These are phyloP conservation scores for Diplodus sargus DNA, from an alignment of 2,797 vertebrate genomes.

Conservation along the genomic window DNA sequence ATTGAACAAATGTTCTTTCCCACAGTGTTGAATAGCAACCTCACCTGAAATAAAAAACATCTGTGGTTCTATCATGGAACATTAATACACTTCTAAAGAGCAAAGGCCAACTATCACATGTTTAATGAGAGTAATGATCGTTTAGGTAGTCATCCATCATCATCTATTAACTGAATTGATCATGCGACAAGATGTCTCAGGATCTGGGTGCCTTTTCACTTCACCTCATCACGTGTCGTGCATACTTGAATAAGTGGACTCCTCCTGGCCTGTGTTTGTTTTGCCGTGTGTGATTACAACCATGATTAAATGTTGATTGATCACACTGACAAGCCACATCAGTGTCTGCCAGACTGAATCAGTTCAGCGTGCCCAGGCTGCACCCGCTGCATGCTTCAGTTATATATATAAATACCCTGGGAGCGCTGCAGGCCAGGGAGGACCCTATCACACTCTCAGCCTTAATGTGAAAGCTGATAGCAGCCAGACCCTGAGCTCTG, in stretches of 20 bases:
- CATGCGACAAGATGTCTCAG: conserved; percentile 1
- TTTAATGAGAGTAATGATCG: background rate
- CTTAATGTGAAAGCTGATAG: conserved; percentile 68
- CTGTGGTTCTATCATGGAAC: background rate
- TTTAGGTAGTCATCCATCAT: background rate
- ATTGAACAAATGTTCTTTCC: background rate
- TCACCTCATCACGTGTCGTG: background rate
- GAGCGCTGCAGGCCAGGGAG: conserved; percentile 22
- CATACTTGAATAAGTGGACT: background rate
- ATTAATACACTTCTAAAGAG: conserved; percentile 8
- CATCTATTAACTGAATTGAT: conserved; percentile 14
- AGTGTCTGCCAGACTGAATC: conserved; percentile 62
- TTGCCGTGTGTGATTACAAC: conserved; percentile 53
- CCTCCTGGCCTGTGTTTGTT: conserved; percentile 37
- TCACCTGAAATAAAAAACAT: background rate
- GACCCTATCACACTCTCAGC: conserved; percentile 55
- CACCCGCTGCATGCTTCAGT: conserved; percentile 15
- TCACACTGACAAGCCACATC: conserved; percentile 70
- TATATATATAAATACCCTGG: conserved; percentile 30
- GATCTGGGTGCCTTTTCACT: background rate
- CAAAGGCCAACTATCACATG: background rate
- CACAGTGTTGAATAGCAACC: background rate
- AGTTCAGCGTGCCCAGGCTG: conserved; percentile 41
- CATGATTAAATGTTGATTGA: conserved; percentile 74
- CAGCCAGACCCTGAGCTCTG: conserved; percentile 58